Percentiles rank a stretch among this genome's conserved stretches.
phyloP scores from a whole-genome alignment of 2,797 vertebrate genomes.

The Vireo griseus region DNA sequence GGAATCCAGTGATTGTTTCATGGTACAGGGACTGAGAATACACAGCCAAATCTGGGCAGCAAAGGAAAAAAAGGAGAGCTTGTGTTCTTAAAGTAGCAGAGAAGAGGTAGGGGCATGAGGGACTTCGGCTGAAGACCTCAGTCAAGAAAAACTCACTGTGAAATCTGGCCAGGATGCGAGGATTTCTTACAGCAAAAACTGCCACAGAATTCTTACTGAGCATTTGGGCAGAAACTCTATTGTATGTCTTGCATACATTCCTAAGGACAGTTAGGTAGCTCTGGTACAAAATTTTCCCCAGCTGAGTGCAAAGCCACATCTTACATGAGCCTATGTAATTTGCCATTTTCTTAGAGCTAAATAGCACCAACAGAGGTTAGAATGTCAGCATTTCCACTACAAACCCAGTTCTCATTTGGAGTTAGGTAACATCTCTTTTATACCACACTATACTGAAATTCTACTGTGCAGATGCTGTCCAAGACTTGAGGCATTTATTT shows the following conservation, averaged over 20 bases:
- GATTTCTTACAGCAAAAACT: background rate
- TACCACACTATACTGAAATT: background rate
- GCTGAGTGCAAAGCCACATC: background rate
- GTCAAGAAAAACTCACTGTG: background rate
- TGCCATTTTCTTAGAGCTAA: background rate
- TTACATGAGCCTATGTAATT: background rate
- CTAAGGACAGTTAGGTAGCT: background rate
- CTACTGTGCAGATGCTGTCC: background rate
- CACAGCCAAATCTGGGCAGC: background rate
- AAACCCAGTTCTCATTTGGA: background rate
- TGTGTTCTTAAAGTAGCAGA: background rate
- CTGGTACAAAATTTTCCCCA: background rate
- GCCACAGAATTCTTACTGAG: background rate
- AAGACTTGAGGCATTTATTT: background rate
- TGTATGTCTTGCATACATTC: background rate
- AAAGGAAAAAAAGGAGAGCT: background rate
- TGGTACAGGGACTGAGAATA: background rate
- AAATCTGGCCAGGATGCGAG: background rate
- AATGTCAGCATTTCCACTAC: background rate
- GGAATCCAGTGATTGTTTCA: background rate
- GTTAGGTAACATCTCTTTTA: background rate
- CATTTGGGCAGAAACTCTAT: background rate
- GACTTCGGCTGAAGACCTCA: background rate
- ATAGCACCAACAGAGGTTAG: background rate
- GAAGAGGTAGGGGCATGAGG: background rate